Percentiles rank a stretch among this genome's conserved stretches.
Conservation (phyloP, 2,113 vertebrate genomes). For the Donacobius atricapilla region DNA sequence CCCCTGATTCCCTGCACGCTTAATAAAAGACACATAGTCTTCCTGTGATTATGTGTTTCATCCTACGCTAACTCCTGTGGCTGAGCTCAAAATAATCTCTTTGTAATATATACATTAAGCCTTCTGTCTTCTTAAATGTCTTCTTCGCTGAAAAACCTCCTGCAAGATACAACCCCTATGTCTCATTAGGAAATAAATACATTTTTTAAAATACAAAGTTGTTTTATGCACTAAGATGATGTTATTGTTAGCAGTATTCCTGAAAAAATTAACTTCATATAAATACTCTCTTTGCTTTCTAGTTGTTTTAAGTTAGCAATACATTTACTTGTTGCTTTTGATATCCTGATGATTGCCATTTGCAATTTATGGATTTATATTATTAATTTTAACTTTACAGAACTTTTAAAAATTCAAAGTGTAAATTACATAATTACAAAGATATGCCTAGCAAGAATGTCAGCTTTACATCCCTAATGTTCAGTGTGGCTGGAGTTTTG, state of each 20-base stretch:
- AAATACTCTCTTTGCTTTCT: background rate
- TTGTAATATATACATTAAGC: background rate
- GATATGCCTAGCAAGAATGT: background rate
- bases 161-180: background rate
- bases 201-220: background rate
- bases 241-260: background rate
- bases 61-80: no score
- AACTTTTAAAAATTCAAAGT: background rate
- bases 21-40: no score
- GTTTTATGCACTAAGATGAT: background rate
- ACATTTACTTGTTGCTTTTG: background rate
- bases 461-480: background rate
- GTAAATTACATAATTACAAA: background rate
- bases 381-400: background rate
- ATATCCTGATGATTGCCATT: background rate
- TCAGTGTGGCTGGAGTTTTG: background rate
- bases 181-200: background rate
- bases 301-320: background rate
- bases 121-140: background rate
- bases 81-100: background rate
- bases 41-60: no score
- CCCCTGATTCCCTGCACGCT: no score
- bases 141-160: background rate
- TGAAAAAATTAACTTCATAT: background rate
- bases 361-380: background rate